These are phyloP conservation scores for Agriopis marginaria DNA, from an alignment of 2,888 invertebrate genomes.

Conservation along the genomic window DNA sequence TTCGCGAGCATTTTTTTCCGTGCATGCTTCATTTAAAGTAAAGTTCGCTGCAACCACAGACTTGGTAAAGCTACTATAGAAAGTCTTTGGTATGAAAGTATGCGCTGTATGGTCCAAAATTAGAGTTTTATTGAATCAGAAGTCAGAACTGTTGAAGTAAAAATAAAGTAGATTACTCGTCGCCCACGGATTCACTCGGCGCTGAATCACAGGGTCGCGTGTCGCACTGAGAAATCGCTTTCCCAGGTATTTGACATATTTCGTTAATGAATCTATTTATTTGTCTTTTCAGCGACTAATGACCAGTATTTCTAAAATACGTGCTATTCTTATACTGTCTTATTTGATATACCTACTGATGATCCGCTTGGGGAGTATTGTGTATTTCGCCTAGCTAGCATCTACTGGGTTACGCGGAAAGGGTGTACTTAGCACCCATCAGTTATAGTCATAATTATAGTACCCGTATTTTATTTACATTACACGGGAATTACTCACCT, in stretches of 20 bases:
- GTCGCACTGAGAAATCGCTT: slow-evolving; percentile 61
- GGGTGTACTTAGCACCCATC: too few relatives aligned
- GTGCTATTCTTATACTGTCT: neutral
- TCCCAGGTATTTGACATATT: slow-evolving; percentile 62
- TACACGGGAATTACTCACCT: too few relatives aligned
- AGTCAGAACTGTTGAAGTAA: slow-evolving; percentile 58
- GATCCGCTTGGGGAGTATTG: too few relatives aligned
- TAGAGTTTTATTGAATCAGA: slow-evolving; percentile 71
- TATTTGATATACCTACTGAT: neutral
- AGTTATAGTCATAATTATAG: too few relatives aligned
- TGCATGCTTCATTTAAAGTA: too few relatives aligned
- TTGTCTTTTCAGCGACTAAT: slow-evolving; percentile 16
- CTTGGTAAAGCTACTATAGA: too few relatives aligned
- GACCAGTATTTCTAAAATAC: neutral
- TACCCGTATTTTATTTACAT: too few relatives aligned
- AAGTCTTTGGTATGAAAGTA: slow-evolving; percentile 4
- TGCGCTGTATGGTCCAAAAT: slow-evolving; percentile 36
- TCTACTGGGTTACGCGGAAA: too few relatives aligned
- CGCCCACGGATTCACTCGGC: slow-evolving; percentile 64
- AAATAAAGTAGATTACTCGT: slow-evolving; percentile 72
- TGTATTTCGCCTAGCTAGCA: too few relatives aligned
- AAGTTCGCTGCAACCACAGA: too few relatives aligned
- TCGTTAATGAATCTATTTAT: slow-evolving; percentile 49
- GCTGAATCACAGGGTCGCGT: slow-evolving; percentile 63
- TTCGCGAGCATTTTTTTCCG: too few relatives aligned